Conservation (phyloP, 2,797 vertebrate genomes). For the Basileuterus tristriatus region DNA sequence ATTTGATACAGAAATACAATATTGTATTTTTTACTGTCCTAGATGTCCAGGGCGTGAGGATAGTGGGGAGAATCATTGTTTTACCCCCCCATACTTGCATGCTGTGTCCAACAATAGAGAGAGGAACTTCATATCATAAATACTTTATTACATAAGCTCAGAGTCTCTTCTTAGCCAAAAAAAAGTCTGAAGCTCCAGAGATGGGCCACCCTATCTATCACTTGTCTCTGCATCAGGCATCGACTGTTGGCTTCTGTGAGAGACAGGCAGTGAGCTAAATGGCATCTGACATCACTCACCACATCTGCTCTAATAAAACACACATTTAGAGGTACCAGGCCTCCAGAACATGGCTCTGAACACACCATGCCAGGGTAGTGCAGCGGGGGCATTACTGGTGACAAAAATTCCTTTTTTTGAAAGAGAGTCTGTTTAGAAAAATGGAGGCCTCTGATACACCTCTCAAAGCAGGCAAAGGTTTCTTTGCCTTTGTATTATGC, state of each 20-base stretch:
- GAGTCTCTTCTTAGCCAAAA: neutral
- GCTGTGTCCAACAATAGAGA: neutral
- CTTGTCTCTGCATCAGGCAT: neutral
- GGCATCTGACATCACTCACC: neutral
- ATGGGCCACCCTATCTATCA: too few species aligned
- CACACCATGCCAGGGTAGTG: rapidly evolving
- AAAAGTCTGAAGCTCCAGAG: neutral
- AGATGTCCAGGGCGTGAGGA: neutral
- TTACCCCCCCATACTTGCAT: neutral
- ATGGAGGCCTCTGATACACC: neutral
- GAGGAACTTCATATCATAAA: neutral
- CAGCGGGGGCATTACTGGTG: neutral
- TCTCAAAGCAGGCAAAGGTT: neutral
- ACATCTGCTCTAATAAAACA: neutral
- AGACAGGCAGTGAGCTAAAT: neutral
- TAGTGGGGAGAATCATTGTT: neutral
- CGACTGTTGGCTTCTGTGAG: rapidly evolving
- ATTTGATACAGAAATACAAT: neutral
- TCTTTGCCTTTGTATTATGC: neutral
- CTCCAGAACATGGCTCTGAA: rapidly evolving
- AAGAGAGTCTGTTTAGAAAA: neutral
- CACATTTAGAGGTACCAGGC: neutral
- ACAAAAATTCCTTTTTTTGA: neutral
- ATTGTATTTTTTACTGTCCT: neutral
- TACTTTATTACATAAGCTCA: neutral